These are phyloP conservation scores for Clepsis dumicolana DNA, from an alignment of 2,888 invertebrate genomes.

Conservation along the genomic window DNA sequence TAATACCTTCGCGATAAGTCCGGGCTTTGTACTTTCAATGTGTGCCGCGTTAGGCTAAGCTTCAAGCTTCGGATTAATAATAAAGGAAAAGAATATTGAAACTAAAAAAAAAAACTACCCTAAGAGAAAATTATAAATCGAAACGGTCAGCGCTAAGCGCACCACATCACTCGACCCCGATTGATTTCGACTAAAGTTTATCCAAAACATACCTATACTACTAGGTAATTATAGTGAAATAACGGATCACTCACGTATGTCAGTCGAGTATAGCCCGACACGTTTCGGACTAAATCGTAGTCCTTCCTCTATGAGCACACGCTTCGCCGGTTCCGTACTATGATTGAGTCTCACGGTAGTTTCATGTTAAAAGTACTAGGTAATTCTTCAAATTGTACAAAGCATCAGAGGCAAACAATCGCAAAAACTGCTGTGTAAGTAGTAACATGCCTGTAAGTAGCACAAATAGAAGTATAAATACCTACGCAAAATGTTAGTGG, in stretches of 20 bases:
- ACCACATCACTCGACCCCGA: not conserved
- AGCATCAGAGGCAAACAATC: not conserved
- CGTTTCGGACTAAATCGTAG: no score
- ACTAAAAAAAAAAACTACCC: not conserved
- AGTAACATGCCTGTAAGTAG: conserved; percentile 10
- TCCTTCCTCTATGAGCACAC: no score
- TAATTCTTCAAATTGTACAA: not conserved
- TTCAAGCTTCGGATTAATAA: not conserved
- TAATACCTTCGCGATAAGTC: not conserved
- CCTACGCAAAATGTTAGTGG: conserved; percentile 15
- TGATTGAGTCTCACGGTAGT: no score
- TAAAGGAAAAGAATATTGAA: conserved; percentile 1
- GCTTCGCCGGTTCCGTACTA: no score
- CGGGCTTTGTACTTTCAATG: not conserved
- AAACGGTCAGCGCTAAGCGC: not conserved
- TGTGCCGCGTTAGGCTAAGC: not conserved
- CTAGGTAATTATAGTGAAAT: no score
- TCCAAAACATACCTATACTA: not conserved
- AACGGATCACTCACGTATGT: no score
- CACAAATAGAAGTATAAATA: conserved; percentile 12
- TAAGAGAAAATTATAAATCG: conserved; percentile 1
- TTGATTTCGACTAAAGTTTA: not conserved
- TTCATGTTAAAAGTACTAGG: no score
- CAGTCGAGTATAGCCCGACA: no score
- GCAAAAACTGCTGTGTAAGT: not conserved